Percentiles rank a stretch among this genome's conserved stretches.
These are phyloP conservation scores for Sula dactylatra DNA, from an alignment of 2,113 vertebrate species.

Conservation along the genomic window DNA sequence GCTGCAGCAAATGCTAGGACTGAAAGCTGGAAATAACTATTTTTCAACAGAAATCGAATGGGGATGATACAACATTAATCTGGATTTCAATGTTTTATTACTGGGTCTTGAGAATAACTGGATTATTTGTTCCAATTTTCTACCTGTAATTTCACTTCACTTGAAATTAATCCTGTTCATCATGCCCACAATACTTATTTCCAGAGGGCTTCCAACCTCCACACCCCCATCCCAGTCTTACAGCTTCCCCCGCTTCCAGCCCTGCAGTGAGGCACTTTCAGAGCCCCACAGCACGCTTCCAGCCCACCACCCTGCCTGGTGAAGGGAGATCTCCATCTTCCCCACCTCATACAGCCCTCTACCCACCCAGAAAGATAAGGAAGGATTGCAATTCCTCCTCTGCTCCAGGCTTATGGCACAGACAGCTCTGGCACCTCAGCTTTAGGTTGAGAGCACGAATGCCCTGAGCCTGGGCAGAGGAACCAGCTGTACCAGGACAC, in stretches of 20 bases:
- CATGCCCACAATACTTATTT: not conserved
- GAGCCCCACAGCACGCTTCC: not conserved
- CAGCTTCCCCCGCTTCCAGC: not conserved
- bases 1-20: not conserved
- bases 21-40: not conserved
- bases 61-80: not conserved
- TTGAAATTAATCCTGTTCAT: not conserved
- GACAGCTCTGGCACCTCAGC: not conserved
- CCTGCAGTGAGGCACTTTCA: not conserved
- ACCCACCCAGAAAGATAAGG: not conserved
- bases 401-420: not conserved
- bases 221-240: not conserved
- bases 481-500: not conserved
- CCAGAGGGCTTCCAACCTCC: not conserved
- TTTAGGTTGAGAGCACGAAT: not conserved
- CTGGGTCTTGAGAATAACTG: not conserved
- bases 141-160: not conserved
- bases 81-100: conserved; percentile 1
- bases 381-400: not conserved
- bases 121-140: conserved; percentile 26
- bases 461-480: not conserved
- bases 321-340: not conserved
- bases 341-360: not conserved
- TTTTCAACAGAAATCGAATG: not conserved
- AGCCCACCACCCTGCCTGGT: not conserved